Evolutionary conservation across 2,888 invertebrate species (phyloP), one percentile per base, ranked within the genome.

Genomic region (Troilus luridus): DNA sequence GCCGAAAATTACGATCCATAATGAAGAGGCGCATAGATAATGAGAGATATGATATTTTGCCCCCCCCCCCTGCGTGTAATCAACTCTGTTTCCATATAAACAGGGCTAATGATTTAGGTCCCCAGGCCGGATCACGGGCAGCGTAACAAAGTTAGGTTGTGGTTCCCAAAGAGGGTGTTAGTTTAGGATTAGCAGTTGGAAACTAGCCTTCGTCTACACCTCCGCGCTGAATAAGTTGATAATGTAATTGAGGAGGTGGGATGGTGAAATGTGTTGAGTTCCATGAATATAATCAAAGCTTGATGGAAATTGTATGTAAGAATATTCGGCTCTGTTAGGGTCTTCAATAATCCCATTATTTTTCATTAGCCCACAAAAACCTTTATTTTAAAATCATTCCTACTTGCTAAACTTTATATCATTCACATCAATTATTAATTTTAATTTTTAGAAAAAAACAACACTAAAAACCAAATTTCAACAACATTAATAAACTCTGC

Each of bases 1-100:
- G 21, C 85, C 85, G 85, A 85, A 85, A 85, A 85, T 85, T 85
- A 58, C 85, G 85, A n/a, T 56, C 85, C 85, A 56, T 85, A 85
- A 85, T 85, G 85, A 85, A 58, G 85, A 85, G 85, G 85, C 11
- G 85, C 54, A 85, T 85, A 85, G 85, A 85, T 85, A 85, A 85
- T 85, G 54, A 85, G 85, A n/a, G 85, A 85, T 85, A 85, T 56
- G 56, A 85, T 58, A 85, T 85, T 85, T 85, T 85, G 72, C 27
- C 11, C 7, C 24, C 27, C 72, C 27, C 14, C 27, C 12, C 72
- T 41, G 17, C 27, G 72, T 77, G 72, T 77, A 77, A 77, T 77
- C 72, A 77, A 77, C 72, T 41, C 72, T 41, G 72, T 77, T 77
- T 77, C 72, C 27, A 77, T 77, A 77, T 77, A 77, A 77, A 77